Conservation (phyloP, 1,140 invertebrate genomes). For the Drosophila kohkoa region DNA sequence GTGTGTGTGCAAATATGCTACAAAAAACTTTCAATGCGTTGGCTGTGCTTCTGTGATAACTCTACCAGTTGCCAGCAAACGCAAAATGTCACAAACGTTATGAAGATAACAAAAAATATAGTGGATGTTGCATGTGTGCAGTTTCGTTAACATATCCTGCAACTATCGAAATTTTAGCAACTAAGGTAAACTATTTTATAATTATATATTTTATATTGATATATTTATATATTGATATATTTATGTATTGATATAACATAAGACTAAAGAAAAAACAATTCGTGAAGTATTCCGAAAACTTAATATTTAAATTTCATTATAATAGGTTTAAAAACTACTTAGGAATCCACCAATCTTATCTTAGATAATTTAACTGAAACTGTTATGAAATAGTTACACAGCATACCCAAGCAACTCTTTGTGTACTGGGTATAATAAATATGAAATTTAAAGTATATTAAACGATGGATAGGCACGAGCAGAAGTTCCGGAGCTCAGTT, state of each 20-base stretch:
- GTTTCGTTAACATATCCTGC: background rate
- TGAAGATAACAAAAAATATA: slow-evolving; percentile 30
- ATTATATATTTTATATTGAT: too few relatives aligned
- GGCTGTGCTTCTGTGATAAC: slow-evolving; percentile 68
- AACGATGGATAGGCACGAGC: slow-evolving; percentile 63
- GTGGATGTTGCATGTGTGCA: background rate
- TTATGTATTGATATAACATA: too few relatives aligned
- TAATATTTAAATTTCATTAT: too few relatives aligned
- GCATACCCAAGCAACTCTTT: background rate
- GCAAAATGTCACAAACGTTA: slow-evolving; percentile 45
- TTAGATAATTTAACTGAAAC: too few relatives aligned
- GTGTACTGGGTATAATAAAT: slow-evolving; percentile 48
- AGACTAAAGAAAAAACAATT: too few relatives aligned
- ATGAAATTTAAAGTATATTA: slow-evolving; percentile 71
- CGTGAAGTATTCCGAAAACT: too few relatives aligned
- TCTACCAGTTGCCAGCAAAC: slow-evolving; percentile 43
- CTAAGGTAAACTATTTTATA: too few relatives aligned
- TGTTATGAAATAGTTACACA: background rate
- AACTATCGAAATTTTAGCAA: too few relatives aligned
- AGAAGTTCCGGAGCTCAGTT: slow-evolving; percentile 22
- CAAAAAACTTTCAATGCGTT: slow-evolving; percentile 46
- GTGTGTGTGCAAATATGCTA: slow-evolving; percentile 46
- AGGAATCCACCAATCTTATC: too few relatives aligned
- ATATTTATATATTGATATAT: too few relatives aligned
- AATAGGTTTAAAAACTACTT: too few relatives aligned